These are phyloP conservation scores for Brenthis daphne DNA, from an alignment of 2,888 invertebrate genomes.

Conservation along the genomic window DNA sequence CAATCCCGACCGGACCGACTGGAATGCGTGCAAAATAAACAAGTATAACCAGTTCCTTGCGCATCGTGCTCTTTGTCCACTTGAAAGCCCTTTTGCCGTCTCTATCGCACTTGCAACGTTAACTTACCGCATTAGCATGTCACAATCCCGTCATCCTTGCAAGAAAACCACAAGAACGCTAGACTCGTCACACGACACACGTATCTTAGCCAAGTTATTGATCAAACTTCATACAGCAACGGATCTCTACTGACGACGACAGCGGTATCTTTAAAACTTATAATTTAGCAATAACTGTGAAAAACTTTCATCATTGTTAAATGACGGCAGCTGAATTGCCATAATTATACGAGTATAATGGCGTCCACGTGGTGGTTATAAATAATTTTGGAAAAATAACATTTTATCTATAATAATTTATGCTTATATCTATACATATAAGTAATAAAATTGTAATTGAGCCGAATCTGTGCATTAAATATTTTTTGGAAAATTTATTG, in stretches of 20 bases:
- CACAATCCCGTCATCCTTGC: conserved; percentile 38
- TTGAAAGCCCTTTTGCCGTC: conserved; percentile 55
- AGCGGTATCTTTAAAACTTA: not conserved
- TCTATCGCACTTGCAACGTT: conserved; percentile 48
- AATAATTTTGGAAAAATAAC: no score
- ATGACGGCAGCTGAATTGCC: no score
- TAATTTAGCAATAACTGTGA: not conserved
- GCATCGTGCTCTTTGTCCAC: conserved; percentile 66
- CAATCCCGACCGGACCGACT: conserved; percentile 65
- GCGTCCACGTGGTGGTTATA: no score
- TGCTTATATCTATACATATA: no score
- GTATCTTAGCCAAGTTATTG: conserved; percentile 39
- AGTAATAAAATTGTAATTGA: no score
- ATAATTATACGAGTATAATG: no score
- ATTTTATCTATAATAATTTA: no score
- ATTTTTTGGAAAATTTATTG: no score
- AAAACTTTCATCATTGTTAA: not conserved
- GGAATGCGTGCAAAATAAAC: conserved; percentile 82
- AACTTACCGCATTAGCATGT: conserved; percentile 37
- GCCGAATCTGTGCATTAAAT: no score
- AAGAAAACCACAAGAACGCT: conserved; percentile 42
- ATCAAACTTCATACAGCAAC: conserved; percentile 29
- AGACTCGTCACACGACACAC: conserved; percentile 39
- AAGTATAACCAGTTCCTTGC: conserved; percentile 72
- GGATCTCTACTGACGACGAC: not conserved